Evolutionary conservation across 2,797 vertebrate genomes (phyloP), one percentile per base, ranked within the genome.

Genomic region (Sebastes hubbsi): DNA sequence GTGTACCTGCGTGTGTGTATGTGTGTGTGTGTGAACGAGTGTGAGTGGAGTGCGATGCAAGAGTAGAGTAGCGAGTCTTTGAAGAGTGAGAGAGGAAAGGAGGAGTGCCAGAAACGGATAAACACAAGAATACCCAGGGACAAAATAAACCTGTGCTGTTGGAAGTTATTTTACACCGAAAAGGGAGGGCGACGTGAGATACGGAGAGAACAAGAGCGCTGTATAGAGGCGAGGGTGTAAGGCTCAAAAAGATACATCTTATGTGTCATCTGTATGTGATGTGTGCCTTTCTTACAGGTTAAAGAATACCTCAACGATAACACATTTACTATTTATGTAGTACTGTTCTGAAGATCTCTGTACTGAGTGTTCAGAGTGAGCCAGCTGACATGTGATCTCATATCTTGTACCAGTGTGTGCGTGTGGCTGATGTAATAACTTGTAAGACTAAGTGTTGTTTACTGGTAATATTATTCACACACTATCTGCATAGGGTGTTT

Each of bases 401-500:
- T 54, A 82, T 91, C 82, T 82, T 49, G 13, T 61, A 76, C 22
- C 38, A 64, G 61, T 22, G 63, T 83, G 78, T 58, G 69, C 72
- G 58, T 22, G 27, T 55, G 29, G 84, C 82, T 93, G 93, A 94
- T 93, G 93, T 82, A 94, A 94, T 80, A 75, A 88, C 77, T 71
- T 82, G 91, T 87, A 94, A 93, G 82, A 70, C 59, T 72, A 83
- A 68, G 73, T 68, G 86, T 85, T 89, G 83, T 91, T 91, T 89
- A 82, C 75, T 82, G 68, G 75, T 72, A 83, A 87, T 80, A 71
- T 34, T 73, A 69, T 86, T 83, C 78, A 77, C 67, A 79, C 66
- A 30, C 78, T 75, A 71, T 85, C 87, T 86, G 75, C 68, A 83
- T 78, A 58, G 61, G 36, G 30, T n/a, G 14, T 72, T 84, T 81